These are phyloP conservation scores for Girardinus metallicus DNA, from an alignment of 2,797 vertebrate genomes.

Conservation along the genomic window DNA sequence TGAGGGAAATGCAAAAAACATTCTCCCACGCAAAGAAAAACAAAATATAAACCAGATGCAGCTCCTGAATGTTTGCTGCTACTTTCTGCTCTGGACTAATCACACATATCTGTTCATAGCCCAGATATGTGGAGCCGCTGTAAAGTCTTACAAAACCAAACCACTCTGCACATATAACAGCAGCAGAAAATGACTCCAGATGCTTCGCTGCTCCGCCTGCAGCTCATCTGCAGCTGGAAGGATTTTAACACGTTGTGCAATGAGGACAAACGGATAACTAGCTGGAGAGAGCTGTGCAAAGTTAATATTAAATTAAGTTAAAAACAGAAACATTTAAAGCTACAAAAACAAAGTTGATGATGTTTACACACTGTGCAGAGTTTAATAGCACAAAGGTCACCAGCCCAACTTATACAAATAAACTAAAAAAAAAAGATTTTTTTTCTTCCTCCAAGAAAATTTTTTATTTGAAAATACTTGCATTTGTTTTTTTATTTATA, in stretches of 20 bases:
- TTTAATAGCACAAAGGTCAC: background rate
- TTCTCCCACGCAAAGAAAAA: background rate
- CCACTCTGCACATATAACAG: background rate
- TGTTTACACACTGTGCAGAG: background rate
- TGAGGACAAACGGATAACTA: background rate
- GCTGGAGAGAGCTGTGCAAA: background rate
- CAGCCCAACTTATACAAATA: background rate
- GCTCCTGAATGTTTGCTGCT: background rate
- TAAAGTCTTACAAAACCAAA: conserved; percentile 2
- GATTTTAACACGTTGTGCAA: background rate
- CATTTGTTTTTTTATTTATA: background rate
- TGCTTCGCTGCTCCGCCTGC: background rate
- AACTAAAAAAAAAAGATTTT: background rate
- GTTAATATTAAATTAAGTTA: background rate
- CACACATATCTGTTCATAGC: no score
- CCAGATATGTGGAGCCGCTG: background rate
- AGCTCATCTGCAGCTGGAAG: background rate
- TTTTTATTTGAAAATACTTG: background rate
- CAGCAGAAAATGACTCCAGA: conserved; percentile 8
- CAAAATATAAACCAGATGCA: background rate
- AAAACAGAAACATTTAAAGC: background rate
- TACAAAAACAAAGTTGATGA: background rate
- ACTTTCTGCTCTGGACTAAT: background rate
- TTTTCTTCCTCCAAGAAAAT: background rate
- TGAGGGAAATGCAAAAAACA: background rate